Evolutionary conservation across 2,888 invertebrate genomes (phyloP), one percentile per base, ranked within the genome.

Genomic region (Mantis religiosa): DNA sequence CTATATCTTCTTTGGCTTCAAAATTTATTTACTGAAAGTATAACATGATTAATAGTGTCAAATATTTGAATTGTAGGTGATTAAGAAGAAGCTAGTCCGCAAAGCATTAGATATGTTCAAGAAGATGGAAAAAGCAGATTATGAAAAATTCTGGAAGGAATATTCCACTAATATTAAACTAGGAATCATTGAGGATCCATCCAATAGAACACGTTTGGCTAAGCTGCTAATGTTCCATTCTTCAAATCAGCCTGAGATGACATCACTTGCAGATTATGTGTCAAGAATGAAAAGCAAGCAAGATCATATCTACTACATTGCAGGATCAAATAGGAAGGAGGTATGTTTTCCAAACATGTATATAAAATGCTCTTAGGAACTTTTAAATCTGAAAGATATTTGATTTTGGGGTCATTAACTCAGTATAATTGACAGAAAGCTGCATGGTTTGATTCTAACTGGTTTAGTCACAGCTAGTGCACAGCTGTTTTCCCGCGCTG

Each of bases 31-130:
- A n/a, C n/a, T n/a, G n/a, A n/a, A n/a, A n/a, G n/a, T n/a, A n/a
- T n/a, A n/a, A n/a, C n/a, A n/a, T n/a, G n/a, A n/a, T n/a, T n/a
- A n/a, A n/a, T n/a, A n/a, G n/a, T 83, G 14, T 83, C 3, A 3
- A 3, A n/a, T 83, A 14, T 83, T 83, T 89, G 27, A 86, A 88
- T 81, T 83, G 28, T 85, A 91, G 91, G 98, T 99, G 89, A 99
- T 99, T 93, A 99, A 99, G 95, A 99, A 99, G 95, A 99, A 99
- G 93, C 94, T 99, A 90, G 97, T 99, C 27, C 96, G 99, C 87
- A 99, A 99, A 94, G 98, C 98, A 12, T 94, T 99, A 88, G 99
- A 99, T 93, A 99, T 99, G 99, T 96, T 99, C 91, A 99, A 99
- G 94, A 99, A 99, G 94, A 96, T 99, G 90, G 95, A 97, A 88